Evolutionary conservation across 2,888 invertebrate genomes (phyloP).

Genomic region (Protodeltote pygarga): DNA sequence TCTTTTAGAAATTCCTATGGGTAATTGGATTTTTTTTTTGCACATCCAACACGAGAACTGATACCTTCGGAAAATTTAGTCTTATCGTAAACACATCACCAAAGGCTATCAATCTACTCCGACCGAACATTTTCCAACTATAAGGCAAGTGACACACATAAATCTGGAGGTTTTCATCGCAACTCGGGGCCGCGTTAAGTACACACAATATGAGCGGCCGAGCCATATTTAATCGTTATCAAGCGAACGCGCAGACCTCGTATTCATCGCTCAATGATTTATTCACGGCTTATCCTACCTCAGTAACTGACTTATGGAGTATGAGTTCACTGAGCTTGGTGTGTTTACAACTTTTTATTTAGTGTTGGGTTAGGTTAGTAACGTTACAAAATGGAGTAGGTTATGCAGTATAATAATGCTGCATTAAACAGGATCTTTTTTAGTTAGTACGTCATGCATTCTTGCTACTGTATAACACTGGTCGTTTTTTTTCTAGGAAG

Average conservation of each 20-base stretch:
- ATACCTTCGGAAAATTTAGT: too few species aligned
- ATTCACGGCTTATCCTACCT: constrained; percentile 79
- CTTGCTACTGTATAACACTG: too few species aligned
- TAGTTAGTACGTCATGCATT: too few species aligned
- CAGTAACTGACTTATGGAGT: constrained; percentile 73
- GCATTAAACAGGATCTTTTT: too few species aligned
- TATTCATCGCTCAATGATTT: constrained; percentile 82
- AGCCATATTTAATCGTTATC: constrained; percentile 85
- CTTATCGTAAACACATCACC: neutral
- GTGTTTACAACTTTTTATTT: constrained; percentile 37
- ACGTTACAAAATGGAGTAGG: too few species aligned
- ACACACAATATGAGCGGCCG: constrained; percentile 72
- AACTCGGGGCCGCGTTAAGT: constrained; percentile 63
- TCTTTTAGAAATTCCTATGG: too few species aligned
- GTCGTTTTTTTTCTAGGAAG: too few species aligned
- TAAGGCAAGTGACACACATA: constrained; percentile 54
- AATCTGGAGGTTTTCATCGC: constrained; percentile 54
- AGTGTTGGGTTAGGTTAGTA: neutral
- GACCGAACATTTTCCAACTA: constrained; percentile 33
- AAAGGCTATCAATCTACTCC: constrained; percentile 23
- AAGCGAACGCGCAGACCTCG: constrained; percentile 69
- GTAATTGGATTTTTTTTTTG: too few species aligned
- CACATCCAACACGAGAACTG: too few species aligned
- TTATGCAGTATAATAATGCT: too few species aligned
- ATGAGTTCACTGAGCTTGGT: constrained; percentile 38